Evolutionary conservation across 2,113 vertebrate species (phyloP), one percentile per base, ranked within the genome.

Genomic region (Aspidoscelis tigris): DNA sequence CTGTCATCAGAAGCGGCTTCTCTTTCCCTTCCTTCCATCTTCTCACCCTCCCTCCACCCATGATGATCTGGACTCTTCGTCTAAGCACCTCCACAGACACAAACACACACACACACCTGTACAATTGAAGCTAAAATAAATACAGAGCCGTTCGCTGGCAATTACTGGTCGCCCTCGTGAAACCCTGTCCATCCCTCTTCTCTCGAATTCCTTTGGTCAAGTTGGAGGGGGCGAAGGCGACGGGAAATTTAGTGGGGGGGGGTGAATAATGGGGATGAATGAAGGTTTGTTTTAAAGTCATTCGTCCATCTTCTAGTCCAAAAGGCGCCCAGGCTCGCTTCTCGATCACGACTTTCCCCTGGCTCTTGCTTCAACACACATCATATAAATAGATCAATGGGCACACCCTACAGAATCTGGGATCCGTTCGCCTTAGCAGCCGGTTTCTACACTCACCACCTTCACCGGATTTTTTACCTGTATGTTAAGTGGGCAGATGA

Each of bases 141-240:
- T 76, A 81, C 44, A 70, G 68, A 86, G 70, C 72, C 55, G 41
- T 82, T n/a, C 22, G 77, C 41, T 44, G 65, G 79, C 73, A 81
- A 80, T 84, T 84, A 71, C 61, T 9, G 73, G 84, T 89, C 86
- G 84, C 93, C 86, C 80, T 86, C 76, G 39, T 81, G 58, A 81
- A 80, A 18, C 88, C 55, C 61, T 9, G 3, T 14, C 61, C 26
- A 12, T 47, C 55, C 55, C 26, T 66, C 73, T 2, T 87, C 26
- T 61, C 76, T 22, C 14, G 71, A 80, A 84, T 81, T 84, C 78
- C 61, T 21, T 10, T 74, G 78, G 58, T 74, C 39, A 44, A 68
- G 76, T 85, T 69, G 86, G 88, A 82, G 3, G 89, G 89, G 88
- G 87, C 33, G 47, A 9, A 9, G 47, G 47, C 47, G 47, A 5